These are phyloP conservation scores for Nebria ingens DNA, from an alignment of 1,140 invertebrate genomes.

Conservation along the genomic window DNA sequence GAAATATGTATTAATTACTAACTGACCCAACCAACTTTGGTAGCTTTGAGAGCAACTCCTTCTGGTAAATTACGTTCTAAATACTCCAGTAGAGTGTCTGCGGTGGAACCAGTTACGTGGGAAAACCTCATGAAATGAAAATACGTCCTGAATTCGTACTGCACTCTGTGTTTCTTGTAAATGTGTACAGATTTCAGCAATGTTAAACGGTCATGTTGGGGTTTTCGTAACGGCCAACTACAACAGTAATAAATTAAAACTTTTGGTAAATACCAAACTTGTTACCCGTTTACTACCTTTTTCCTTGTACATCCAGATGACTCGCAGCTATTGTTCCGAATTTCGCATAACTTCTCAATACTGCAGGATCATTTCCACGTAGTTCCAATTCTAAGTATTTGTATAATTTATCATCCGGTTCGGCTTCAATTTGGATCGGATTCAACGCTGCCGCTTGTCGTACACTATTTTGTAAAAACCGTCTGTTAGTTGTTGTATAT, in stretches of 20 bases:
- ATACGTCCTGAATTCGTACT: constrained; percentile 94
- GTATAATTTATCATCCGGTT: constrained; percentile 68
- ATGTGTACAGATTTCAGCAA: constrained; percentile 82
- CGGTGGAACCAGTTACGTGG: constrained; percentile 85
- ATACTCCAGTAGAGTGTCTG: constrained; percentile 93
- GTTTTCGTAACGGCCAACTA: constrained; percentile 61
- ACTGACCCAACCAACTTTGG: constrained; percentile 59
- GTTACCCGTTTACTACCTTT: constrained; percentile 55
- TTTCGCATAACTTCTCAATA: constrained; percentile 78
- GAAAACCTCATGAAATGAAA: constrained; percentile 75
- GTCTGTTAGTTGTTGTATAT: neutral
- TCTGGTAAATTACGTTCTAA: constrained; percentile 94
- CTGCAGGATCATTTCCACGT: constrained; percentile 72
- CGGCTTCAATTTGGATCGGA: constrained; percentile 18
- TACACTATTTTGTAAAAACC: constrained; percentile 2
- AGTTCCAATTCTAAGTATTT: constrained; percentile 80
- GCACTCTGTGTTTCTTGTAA: constrained; percentile 88
- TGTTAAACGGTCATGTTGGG: constrained; percentile 63
- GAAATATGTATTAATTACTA: constrained; percentile 13
- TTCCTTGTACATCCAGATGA: constrained; percentile 65
- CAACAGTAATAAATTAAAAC: constrained; percentile 16
- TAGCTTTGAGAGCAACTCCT: constrained; percentile 91
- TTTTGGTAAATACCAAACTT: constrained; percentile 16
- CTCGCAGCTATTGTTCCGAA: constrained; percentile 71
- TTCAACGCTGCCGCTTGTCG: constrained; percentile 12